Evolutionary conservation across 2,888 invertebrate genomes (phyloP), one percentile per base, ranked within the genome.

Genomic region (Argyresthia albistria): DNA sequence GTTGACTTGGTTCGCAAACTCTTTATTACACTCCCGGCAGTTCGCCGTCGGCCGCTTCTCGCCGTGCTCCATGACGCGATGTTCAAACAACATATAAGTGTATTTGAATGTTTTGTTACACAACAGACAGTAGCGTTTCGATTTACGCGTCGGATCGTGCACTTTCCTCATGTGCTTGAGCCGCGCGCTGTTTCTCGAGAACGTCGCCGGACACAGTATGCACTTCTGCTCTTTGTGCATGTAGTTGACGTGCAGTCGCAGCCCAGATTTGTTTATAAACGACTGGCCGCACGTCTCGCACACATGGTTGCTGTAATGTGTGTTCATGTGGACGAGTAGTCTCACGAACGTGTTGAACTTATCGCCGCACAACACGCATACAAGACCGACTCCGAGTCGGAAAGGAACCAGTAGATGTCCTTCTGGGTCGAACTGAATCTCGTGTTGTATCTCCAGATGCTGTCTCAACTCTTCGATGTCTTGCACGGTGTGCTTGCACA

Each of bases 251-350:
- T 79, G 79, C 8, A 60, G 57, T 1, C 72, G 56, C 1, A 79
- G 53, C 39, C 71, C 70, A 0, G 70, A 10, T 12, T 43, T 43
- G 39, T 73, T 76, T 0, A 69, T 72, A 52, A 66, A 76, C 0
- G 68, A 66, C 0, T 57, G 52, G 0, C 75, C 76, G 43, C 76
- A 76, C 0, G 58, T 64, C 7, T 76, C 76, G 4, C 76, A 76
- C 0, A 76, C 67, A 43, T 76, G 67, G 43, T 69, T 66, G 0
- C 58, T 63, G 7, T 65, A 73, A 53, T 76, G 76, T 0, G 52
- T 55, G 36, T 76, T 71, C 76, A 76, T 76, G 35, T 76, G 76
- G 3, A 67, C 62, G 0, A 65, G 61, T 16, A 78, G 39, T 0
- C 64, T 57, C 0, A 63, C 57, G 52, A 67, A 76, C 0, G 66